Percentiles rank a stretch among this genome's conserved stretches.
Conservation (phyloP, 64 coral and sea anemone genomes). For the Pachyseris speciosa region DNA sequence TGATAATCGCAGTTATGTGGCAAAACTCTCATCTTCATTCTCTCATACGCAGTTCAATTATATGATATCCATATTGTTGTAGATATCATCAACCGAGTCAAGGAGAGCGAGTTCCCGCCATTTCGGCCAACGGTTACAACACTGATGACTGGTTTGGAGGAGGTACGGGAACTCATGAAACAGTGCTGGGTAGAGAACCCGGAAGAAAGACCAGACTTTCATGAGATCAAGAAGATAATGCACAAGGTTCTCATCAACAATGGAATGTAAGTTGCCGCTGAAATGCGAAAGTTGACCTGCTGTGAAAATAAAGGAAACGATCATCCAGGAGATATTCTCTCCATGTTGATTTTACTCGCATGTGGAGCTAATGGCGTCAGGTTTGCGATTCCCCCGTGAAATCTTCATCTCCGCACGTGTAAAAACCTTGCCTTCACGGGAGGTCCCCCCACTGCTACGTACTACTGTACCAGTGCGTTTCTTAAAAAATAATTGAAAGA, state of each 20-base stretch:
- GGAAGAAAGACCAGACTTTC: conserved; percentile 86
- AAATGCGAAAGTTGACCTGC: neutral
- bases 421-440: too few species aligned
- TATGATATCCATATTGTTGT: neutral
- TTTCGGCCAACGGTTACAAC: conserved; percentile 93
- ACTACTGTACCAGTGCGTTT: too few species aligned
- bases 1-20: too few species aligned
- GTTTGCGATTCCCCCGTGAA: too few species aligned
- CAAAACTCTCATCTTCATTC: neutral
- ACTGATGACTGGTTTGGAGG: conserved; percentile 87
- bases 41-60: too few species aligned
- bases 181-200: conserved; percentile 92
- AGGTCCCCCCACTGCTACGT: too few species aligned
- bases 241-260: conserved; percentile 92
- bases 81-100: conserved; percentile 84
- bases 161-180: conserved; percentile 86
- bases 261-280: conserved; percentile 83
- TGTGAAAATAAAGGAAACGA: too few species aligned
- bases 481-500: too few species aligned
- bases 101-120: conserved; percentile 80
- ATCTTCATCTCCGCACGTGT: too few species aligned
- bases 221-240: conserved; percentile 93
- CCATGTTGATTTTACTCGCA: neutral
- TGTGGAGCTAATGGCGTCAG: too few species aligned
- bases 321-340: neutral